A percentile compares a stretch with the other conserved stretches of the same genome.
phyloP scores from a whole-genome alignment of 2,797 vertebrate species.

The Tenualosa ilisha region DNA sequence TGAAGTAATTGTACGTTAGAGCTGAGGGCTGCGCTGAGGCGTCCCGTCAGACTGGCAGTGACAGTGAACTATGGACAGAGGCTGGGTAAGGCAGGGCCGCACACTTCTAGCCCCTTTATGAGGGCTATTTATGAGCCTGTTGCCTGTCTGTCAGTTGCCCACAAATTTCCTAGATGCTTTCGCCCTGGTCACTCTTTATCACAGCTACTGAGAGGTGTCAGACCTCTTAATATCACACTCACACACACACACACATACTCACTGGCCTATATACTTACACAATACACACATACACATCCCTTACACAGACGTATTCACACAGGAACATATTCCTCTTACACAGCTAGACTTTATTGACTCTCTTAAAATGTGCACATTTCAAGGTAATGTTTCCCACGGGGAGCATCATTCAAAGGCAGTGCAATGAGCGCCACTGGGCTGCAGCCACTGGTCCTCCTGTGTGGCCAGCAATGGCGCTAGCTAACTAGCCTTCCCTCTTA shows the following conservation, averaged over 20 bases:
- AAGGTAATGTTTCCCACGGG: conserved; percentile 57
- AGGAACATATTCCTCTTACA: neutral
- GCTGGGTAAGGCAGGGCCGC: neutral
- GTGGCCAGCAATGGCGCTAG: conserved; percentile 49
- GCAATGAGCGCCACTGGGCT: conserved; percentile 25
- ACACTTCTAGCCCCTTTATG: neutral
- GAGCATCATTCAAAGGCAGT: conserved; percentile 49
- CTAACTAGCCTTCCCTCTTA: conserved; percentile 30
- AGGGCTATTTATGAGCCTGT: conserved; percentile 9
- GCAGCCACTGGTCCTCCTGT: conserved; percentile 43
- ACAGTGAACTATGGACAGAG: neutral
- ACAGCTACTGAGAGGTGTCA: neutral
- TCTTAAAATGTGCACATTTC: neutral
- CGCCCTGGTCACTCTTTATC: conserved; percentile 16
- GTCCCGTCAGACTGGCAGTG: neutral
- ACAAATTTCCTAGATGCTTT: conserved; percentile 28
- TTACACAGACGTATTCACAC: neutral
- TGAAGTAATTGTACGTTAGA: neutral
- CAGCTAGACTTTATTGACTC: conserved; percentile 6
- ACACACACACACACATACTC: neutral
- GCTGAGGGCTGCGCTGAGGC: neutral
- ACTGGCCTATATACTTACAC: conserved; percentile 24
- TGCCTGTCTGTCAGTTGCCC: conserved; percentile 16
- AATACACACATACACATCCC: conserved; percentile 6
- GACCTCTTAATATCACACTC: neutral